Evolutionary conservation across 2,113 vertebrate genomes (phyloP), one percentile per base, ranked within the genome.

Genomic region (Conger conger): DNA sequence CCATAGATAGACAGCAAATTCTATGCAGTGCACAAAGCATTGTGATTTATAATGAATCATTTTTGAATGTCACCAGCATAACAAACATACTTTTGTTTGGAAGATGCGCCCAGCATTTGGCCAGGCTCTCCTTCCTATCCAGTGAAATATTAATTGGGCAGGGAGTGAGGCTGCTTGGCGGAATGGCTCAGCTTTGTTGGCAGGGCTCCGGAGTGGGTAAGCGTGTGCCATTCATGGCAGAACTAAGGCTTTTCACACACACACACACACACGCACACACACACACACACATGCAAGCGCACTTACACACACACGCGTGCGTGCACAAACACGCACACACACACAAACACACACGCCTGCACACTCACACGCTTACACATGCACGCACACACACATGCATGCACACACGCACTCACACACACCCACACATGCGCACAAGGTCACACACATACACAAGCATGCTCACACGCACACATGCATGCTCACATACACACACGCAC

Each of bases 41-140:
- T 73, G n/a, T 13, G n/a, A 33, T 73, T 33, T 73, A 73, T 73
- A 73, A 73, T 73, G 30, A 30, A 73, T 73, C 27, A 73, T 73
- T 73, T 73, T 33, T 73, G 68, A 73, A 73, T 73, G 68, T 73
- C 68, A 73, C 27, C 68, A 33, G 68, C 68, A 73, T 33, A 73
- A 33, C n/a, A 13, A 13, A 5, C 27, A 27, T 73, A 33, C n/a
- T 9, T 73, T 73, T 73, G 68, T 11, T 0, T 73, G 20, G 4
- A 33, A n/a, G 9, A 73, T 33, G 68, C 68, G 33, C 33, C 68
- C 68, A 33, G 68, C 1, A 73, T 30, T 33, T 73, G 68, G 68
- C 68, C 9, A 33, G 15, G 27, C 27, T 73, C 11, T 73, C 27
- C n/a, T 1, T 73, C 68, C 27, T 73, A 73, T 30, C 68, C 68